These are phyloP conservation scores for Miltochrista miniata DNA, from an alignment of 2,888 invertebrate species.

Conservation along the genomic window DNA sequence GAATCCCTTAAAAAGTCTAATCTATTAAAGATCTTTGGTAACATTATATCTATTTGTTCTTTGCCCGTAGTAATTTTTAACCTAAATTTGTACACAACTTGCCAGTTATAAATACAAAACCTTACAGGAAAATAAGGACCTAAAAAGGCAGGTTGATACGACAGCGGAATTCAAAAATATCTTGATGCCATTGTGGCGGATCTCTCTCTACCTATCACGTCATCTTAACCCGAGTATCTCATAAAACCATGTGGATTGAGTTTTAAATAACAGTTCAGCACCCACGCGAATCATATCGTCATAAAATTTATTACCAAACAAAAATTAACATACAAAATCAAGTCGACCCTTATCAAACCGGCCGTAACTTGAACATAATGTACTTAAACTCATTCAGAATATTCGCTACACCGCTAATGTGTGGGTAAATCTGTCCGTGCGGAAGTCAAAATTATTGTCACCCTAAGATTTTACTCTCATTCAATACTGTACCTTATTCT, in stretches of 20 bases:
- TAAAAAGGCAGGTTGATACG: no score
- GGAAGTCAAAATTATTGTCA: constrained; percentile 60
- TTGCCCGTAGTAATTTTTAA: no score
- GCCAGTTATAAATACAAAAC: no score
- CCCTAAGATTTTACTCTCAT: constrained; percentile 21
- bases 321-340: constrained; percentile 34
- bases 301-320: constrained; percentile 29
- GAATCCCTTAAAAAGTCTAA: no score
- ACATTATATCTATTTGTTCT: no score
- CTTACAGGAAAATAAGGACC: no score
- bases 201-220: no score
- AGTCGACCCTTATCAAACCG: constrained; percentile 38
- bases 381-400: constrained; percentile 50
- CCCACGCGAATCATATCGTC: constrained; percentile 13
- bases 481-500: constrained; percentile 20
- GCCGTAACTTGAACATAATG: constrained; percentile 38
- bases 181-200: no score
- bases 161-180: no score
- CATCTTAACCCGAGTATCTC: neutral
- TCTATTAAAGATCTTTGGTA: no score
- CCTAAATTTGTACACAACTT: no score
- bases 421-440: constrained; percentile 71
- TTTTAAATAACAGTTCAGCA: constrained; percentile 4
- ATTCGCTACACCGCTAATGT: constrained; percentile 68
- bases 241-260: neutral